Conservation (phyloP, 2,888 invertebrate species). For the Leptinotarsa juncta region DNA sequence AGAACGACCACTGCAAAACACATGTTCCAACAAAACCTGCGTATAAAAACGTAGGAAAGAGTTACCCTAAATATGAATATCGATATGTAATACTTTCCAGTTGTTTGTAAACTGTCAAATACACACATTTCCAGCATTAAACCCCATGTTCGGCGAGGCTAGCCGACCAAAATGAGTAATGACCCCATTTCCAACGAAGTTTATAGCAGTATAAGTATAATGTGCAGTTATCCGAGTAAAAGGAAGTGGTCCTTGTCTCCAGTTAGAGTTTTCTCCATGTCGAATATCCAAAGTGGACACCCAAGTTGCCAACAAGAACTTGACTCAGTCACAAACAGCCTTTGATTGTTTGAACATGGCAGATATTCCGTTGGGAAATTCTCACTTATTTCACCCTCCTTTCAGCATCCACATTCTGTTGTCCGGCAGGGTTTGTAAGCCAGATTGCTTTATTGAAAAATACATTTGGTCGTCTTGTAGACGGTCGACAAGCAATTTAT, state of each 20-base stretch:
- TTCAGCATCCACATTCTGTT: not conserved
- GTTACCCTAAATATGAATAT: too few relatives aligned
- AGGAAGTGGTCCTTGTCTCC: not conserved
- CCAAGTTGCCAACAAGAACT: slow-evolving; percentile 4
- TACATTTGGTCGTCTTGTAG: too few relatives aligned
- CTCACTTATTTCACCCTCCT: not conserved
- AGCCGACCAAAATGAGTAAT: not conserved
- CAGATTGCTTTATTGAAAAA: too few relatives aligned
- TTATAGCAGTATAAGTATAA: too few relatives aligned
- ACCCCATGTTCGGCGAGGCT: too few relatives aligned
- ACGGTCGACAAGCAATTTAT: too few relatives aligned
- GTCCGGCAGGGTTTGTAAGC: slow-evolving; percentile 2
- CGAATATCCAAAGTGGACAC: not conserved
- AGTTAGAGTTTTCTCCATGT: not conserved
- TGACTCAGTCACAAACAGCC: not conserved
- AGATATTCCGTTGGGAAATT: slow-evolving; percentile 6
- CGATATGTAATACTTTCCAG: too few relatives aligned
- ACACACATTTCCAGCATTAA: too few relatives aligned
- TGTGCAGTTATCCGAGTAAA: not conserved
- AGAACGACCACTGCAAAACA: too few relatives aligned
- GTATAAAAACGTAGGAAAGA: too few relatives aligned
- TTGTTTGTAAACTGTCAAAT: too few relatives aligned
- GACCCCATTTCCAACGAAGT: not conserved
- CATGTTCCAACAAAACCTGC: too few relatives aligned
- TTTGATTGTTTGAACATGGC: not conserved